Evolutionary conservation across 2,113 vertebrate species (phyloP).

Genomic region (Odontesthes bonariensis): DNA sequence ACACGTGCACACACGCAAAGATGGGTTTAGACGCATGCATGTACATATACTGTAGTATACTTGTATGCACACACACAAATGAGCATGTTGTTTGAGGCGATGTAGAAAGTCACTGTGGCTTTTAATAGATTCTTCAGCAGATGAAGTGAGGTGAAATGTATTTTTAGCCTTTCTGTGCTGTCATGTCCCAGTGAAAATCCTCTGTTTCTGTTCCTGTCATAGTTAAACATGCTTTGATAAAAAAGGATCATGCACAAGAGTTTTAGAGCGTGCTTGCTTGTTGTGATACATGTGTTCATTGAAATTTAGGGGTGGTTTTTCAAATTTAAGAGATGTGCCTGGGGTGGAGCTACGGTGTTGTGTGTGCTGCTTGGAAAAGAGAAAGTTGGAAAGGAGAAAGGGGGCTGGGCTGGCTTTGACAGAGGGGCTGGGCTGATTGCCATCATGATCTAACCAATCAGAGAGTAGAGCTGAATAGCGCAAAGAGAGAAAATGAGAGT

Average conservation of each 20-base stretch:
- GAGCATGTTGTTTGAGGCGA: background rate
- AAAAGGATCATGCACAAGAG: background rate
- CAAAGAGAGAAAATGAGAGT: constrained; percentile 69
- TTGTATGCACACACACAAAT: background rate
- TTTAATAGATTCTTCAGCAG: background rate
- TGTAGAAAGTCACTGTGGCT: background rate
- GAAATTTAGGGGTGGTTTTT: constrained; percentile 62
- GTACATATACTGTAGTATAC: constrained; percentile 33
- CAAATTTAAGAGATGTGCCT: constrained; percentile 56
- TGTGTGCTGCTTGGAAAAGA: constrained; percentile 54
- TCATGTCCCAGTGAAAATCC: background rate
- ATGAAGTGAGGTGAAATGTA: background rate
- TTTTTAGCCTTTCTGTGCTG: background rate
- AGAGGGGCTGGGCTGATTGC: constrained; percentile 80
- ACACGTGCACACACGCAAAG: constrained; percentile 46
- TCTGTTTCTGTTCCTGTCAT: background rate
- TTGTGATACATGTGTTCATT: constrained; percentile 38
- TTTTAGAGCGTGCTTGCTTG: constrained; percentile 12
- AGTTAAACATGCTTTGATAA: background rate
- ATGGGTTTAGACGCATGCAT: constrained; percentile 39
- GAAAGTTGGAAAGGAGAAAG: constrained; percentile 46
- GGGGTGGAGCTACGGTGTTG: constrained; percentile 49
- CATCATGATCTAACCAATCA: constrained; percentile 80
- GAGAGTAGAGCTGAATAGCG: constrained; percentile 63
- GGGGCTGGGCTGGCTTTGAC: constrained; percentile 69